Evolutionary conservation across 1,140 invertebrate genomes (phyloP).

Genomic region (Coenobita brevimanus): DNA sequence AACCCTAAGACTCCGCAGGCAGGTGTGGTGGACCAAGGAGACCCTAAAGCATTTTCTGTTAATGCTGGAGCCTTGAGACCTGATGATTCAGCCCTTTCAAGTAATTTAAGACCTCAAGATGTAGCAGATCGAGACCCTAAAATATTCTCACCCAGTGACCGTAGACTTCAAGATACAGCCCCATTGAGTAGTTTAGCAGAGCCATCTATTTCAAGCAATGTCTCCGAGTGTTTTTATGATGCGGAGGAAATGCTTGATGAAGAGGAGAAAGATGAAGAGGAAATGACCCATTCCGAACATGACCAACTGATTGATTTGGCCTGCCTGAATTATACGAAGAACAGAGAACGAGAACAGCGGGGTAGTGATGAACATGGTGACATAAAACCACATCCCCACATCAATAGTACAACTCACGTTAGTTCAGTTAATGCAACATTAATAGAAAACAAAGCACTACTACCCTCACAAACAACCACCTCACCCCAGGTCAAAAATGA

Average conservation of each 20-base stretch:
- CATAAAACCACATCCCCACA: no score
- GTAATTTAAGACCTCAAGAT: no score
- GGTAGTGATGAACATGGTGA: no score
- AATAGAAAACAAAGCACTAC: no score
- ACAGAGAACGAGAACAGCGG: background rate
- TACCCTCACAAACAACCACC: background rate
- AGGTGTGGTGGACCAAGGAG: no score
- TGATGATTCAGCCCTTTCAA: background rate
- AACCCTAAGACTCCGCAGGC: background rate
- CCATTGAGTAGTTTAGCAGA: background rate
- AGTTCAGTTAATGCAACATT: no score
- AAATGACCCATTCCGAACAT: background rate
- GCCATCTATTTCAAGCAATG: constrained; percentile 26
- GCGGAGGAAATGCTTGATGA: constrained; percentile 38
- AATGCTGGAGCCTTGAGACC: no score
- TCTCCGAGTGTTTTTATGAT: constrained; percentile 58
- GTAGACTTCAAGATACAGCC: background rate
- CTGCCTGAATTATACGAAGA: background rate
- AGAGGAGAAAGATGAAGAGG: constrained; percentile 14
- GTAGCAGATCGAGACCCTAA: background rate
- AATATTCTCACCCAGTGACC: background rate
- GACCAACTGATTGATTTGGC: background rate
- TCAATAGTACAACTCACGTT: no score
- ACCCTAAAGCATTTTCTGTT: no score
- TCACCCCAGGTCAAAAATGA: background rate